These are phyloP conservation scores for Monochamus saltuarius DNA, from an alignment of 1,140 invertebrate genomes.

Conservation along the genomic window DNA sequence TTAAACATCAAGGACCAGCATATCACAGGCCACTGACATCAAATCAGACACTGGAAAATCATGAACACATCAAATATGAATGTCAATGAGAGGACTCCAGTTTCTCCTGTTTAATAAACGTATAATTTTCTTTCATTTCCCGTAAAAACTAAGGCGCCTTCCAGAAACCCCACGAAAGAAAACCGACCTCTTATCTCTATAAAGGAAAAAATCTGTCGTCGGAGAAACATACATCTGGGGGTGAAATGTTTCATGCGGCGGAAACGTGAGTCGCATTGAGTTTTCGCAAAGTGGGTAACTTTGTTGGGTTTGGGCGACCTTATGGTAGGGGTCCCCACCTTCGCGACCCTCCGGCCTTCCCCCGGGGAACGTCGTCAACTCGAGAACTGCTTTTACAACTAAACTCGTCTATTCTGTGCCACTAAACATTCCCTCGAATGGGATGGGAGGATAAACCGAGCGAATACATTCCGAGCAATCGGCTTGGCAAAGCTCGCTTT, in stretches of 20 bases:
- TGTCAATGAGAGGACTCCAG: no score
- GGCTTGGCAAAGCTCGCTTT: not conserved
- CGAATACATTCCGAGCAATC: not conserved
- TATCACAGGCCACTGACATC: no score
- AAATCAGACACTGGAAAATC: no score
- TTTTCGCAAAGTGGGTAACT: constrained; percentile 42
- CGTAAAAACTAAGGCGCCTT: no score
- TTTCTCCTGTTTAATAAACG: no score
- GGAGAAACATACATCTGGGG: no score
- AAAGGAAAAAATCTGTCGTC: no score
- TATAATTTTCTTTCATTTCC: no score
- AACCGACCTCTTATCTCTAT: no score
- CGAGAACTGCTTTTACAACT: constrained; percentile 7
- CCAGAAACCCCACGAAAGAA: no score
- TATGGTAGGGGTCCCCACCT: constrained; percentile 24
- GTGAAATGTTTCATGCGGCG: constrained; percentile 40
- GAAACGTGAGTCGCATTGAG: constrained; percentile 45
- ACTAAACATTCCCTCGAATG: constrained; percentile 2
- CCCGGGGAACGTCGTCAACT: not conserved
- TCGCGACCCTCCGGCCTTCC: constrained; percentile 3
- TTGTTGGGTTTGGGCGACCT: constrained; percentile 43
- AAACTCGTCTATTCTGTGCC: constrained; percentile 6
- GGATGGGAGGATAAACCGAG: not conserved
- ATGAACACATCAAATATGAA: no score
- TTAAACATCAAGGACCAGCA: no score